Evolutionary conservation across 2,888 invertebrate species (phyloP), one percentile per base, ranked within the genome.

Genomic region (Caenorhabditis imperialis): DNA sequence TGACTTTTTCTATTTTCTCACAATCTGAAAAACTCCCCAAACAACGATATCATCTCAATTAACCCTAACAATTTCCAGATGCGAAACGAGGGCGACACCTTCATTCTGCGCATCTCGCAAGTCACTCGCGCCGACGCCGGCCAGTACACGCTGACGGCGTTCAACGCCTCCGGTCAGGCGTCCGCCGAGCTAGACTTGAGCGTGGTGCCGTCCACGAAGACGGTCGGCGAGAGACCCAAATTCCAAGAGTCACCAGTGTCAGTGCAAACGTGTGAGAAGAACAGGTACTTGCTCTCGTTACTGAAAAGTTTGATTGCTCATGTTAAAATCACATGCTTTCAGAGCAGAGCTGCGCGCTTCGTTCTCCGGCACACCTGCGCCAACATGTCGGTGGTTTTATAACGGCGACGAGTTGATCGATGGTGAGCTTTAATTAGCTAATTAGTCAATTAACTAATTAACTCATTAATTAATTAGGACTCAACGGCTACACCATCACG

Each of bases 171-270:
- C 38, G 79, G 80, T 37, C 53, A 76, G 42, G 75, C 75, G 22
- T 63, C 55, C 35, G 75, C 69, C 14, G 74, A 62, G 35, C 54
- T 81, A 10, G 73, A 81, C 51, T 53, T 83, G 45, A 69, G 45
- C 16, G 78, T 81, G 38, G 48, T 65, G 45, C 77, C 73, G 35
- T 72, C 78, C 14, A 75, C 73, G 38, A 70, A 65, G 33, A 72
- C 72, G 35, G 54, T 70, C 44, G 75, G 72, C 8, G 73, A 70
- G 25, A 77, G 78, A 45, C 84, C 85, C 37, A 77, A 76, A 25
- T 83, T 85, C 78, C 81, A 79, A 12, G 78, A 78, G 53, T 80
- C 75, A 8, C 84, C 84, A 20, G 77, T 83, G n/a, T 81, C 82
- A 7, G 80, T 82, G 45, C 84, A 84, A 54, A 74, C 79, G 62